Percentiles rank a stretch among this genome's conserved stretches.
phyloP scores from a whole-genome alignment of 2,888 invertebrate species.

The Agrilus mali region DNA sequence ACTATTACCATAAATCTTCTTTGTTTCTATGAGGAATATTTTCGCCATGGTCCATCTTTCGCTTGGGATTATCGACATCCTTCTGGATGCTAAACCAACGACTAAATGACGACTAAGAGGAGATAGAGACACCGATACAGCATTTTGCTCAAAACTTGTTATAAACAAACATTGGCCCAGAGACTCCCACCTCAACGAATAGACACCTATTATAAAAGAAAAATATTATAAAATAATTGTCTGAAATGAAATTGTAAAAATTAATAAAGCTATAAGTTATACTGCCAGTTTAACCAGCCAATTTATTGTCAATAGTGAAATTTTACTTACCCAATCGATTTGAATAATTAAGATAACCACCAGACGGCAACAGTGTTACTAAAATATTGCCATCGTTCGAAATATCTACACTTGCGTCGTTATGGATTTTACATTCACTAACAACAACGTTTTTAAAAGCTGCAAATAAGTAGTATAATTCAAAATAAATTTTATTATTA shows the following conservation, averaged over 20 bases:
- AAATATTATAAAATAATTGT: not conserved
- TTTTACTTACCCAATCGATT: slow-evolving; percentile 53
- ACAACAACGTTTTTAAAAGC: slow-evolving; percentile 66
- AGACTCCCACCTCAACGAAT: slow-evolving; percentile 62
- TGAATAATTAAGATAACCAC: slow-evolving; percentile 51
- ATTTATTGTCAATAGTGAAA: not conserved
- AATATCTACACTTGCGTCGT: slow-evolving; percentile 76
- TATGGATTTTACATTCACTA: slow-evolving; percentile 70
- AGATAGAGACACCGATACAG: slow-evolving; percentile 76
- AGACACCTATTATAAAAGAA: slow-evolving; percentile 45
- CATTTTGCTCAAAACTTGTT: slow-evolving; percentile 64
- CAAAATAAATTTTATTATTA: not conserved
- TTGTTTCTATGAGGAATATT: slow-evolving; percentile 31
- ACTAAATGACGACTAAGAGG: slow-evolving; percentile 67
- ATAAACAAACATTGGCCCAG: slow-evolving; percentile 68
- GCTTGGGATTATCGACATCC: slow-evolving; percentile 43
- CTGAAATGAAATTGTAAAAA: too few relatives aligned
- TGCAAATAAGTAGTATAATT: slow-evolving; percentile 24
- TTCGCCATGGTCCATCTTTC: slow-evolving; percentile 38
- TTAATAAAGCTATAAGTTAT: too few relatives aligned
- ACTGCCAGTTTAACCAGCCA: not conserved
- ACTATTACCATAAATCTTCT: slow-evolving; percentile 19
- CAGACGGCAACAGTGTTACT: slow-evolving; percentile 62
- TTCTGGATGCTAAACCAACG: slow-evolving; percentile 63
- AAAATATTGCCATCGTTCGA: slow-evolving; percentile 66